Conservation (phyloP, 2,113 vertebrate species). For the Thymallus thymallus region DNA sequence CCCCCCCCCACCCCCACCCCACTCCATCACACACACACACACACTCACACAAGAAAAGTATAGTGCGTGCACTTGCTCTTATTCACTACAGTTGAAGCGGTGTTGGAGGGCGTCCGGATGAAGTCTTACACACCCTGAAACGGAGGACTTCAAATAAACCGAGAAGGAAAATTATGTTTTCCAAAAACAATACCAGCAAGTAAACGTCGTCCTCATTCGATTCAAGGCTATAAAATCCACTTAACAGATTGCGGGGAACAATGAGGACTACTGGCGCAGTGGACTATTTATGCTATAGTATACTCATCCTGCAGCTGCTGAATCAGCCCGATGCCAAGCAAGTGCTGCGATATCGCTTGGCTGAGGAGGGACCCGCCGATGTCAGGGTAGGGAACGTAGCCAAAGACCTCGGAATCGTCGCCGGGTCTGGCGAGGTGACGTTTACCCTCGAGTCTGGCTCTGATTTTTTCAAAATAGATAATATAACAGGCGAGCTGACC, state of each 20-base stretch:
- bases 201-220: conserved; percentile 15
- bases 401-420: conserved; percentile 89
- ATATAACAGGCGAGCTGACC: conserved; percentile 96
- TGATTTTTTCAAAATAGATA: conserved; percentile 98
- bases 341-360: conserved; percentile 90
- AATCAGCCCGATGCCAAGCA: conserved; percentile 91
- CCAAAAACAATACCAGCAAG: background rate
- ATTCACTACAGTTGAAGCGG: conserved; percentile 64
- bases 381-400: conserved; percentile 95
- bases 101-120: conserved; percentile 62
- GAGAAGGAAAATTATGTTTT: conserved; percentile 26
- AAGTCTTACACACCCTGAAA: conserved; percentile 62
- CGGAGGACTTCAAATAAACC: conserved; percentile 44
- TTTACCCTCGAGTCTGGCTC: conserved; percentile 97
- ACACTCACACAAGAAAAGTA: too few relatives aligned
- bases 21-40: too few relatives aligned
- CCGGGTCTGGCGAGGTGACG: conserved; percentile 92
- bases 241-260: conserved; percentile 51
- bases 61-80: conserved; percentile 54
- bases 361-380: conserved; percentile 93
- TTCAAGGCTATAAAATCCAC: conserved; percentile 8
- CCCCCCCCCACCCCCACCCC: too few relatives aligned
- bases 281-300: conserved; percentile 80
- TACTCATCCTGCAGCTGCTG: conserved; percentile 83
- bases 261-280: conserved; percentile 78